Base-by-base conservation (phyloP, 2,888 invertebrate genomes). In the Lycophotia porphyrea region DNA sequence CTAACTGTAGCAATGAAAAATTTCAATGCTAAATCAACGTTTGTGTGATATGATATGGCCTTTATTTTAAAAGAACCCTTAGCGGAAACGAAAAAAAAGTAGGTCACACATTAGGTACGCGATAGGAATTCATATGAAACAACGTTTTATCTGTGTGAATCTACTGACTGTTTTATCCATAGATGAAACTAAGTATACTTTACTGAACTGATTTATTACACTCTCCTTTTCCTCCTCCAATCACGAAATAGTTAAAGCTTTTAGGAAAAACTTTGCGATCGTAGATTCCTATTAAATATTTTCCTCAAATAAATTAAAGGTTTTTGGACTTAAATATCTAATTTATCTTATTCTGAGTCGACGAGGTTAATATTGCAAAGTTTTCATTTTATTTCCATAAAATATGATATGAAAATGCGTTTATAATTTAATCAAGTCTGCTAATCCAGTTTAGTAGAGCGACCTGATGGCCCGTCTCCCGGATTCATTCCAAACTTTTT, bases 171-270 rank as follows among this genome's bases (percentile, higher is more conserved):
- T 65, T 70, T 84, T 80, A 82, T 78, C 70, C 61, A 60, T 71
- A 70, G 87, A 90, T 88, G 88, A 88, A 84, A 87, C 84, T 84
- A 75, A 73, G 55, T 77, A 81, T 27, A 71, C 74, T 85, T 76
- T 81, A 58, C 47, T 70, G 31, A 71, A 49, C 83, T 87, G 91
- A 92, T 92, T 93, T 92, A 93, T 89, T 84, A 86, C 88, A 87
- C 78, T 92, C 91, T 88, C 84, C 86, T 89, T 89, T 91, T 84
- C 73, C 18, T 9, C 72, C 73, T 70, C 75, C 64, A 69, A 76
- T 78, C 60, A 52, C 77, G 55, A 80, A 69, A 75, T 82, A 84
- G 87, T 87, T 90, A 90, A 87, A 84, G 84, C 79, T 61, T 47
- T 18, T 21, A 60, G 81, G 69, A 66, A 89, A 90, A 89, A 81